Evolutionary conservation across 2,113 vertebrate genomes (phyloP), one percentile per base, ranked within the genome.

Genomic region (Gymnogyps californianus): DNA sequence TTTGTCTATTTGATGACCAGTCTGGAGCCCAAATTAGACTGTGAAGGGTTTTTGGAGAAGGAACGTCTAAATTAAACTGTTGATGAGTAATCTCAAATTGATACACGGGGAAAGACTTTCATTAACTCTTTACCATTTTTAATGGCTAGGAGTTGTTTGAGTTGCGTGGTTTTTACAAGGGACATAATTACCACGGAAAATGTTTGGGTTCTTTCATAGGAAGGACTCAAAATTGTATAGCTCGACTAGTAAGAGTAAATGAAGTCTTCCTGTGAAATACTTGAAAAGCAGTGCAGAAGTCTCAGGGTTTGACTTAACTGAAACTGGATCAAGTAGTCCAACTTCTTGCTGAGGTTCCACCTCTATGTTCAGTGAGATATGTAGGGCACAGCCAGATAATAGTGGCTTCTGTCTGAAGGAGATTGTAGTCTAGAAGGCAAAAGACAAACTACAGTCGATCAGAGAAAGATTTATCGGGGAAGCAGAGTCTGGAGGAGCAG

Each of bases 31-130:
- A 61, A 36, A 34, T 74, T 19, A 61, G 29, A 34, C 14, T 2
- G 8, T 28, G 14, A 83, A 38, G 32, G 11, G 11, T 19, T 93
- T 93, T 28, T 36, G 26, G 26, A 71, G 42, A 65, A 49, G 6
- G 14, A 49, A 9, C 4, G 44, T 77, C 1, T 55, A 64, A 85
- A 51, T 84, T 22, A 47, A 86, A 31, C 42, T 4, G 1, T 34
- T 38, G 18, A 18, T 12, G 7, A 55, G 6, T 52, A 70, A 28
- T 75, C 9, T 55, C 31, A 42, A 29, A 13, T 46, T 36, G 24
- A 18, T 58, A 3, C 1, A 29, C 1, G 2, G 46, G 16, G 15
- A 3, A 74, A 58, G 15, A 42, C 11, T 49, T 65, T 2, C 2
- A 24, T 57, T 58, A 83, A 32, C 13, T 38, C 10, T 6, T 38